Conservation (phyloP, 1,140 invertebrate genomes). For the Pachypeltis micranthus region DNA sequence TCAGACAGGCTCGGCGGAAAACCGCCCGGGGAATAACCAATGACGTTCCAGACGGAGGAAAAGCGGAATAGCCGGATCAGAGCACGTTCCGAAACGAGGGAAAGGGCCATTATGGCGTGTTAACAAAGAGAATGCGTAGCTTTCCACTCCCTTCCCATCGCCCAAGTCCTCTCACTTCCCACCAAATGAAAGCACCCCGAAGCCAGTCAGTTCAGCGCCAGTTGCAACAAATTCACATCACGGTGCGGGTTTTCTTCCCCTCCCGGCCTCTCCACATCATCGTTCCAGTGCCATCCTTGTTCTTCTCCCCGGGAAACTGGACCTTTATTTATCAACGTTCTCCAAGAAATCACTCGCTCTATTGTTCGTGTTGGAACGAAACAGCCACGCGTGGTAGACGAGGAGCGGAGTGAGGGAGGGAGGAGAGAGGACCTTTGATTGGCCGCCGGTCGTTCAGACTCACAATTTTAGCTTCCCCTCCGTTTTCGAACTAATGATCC, state of each 20-base stretch:
- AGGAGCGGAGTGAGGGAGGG: background rate
- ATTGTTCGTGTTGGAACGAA: too few species aligned
- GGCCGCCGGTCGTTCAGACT: too few species aligned
- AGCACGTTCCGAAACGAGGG: conserved; percentile 6
- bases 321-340: background rate
- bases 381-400: too few species aligned
- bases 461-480: too few species aligned
- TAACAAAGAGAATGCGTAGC: conserved; percentile 1
- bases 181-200: too few species aligned
- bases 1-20: too few species aligned
- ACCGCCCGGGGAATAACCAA: background rate
- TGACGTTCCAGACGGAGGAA: background rate
- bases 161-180: background rate
- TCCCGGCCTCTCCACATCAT: background rate
- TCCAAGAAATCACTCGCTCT: background rate
- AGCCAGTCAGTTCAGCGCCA: too few species aligned
- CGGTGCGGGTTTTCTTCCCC: background rate
- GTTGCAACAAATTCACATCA: conserved; percentile 9
- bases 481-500: too few species aligned
- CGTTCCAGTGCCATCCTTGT: too few species aligned
- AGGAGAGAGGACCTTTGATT: background rate
- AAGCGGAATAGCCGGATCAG: background rate
- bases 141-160: background rate
- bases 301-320: too few species aligned
- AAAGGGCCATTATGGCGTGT: background rate